Conservation (phyloP, 2,888 invertebrate species). For the Dione vanillae region DNA sequence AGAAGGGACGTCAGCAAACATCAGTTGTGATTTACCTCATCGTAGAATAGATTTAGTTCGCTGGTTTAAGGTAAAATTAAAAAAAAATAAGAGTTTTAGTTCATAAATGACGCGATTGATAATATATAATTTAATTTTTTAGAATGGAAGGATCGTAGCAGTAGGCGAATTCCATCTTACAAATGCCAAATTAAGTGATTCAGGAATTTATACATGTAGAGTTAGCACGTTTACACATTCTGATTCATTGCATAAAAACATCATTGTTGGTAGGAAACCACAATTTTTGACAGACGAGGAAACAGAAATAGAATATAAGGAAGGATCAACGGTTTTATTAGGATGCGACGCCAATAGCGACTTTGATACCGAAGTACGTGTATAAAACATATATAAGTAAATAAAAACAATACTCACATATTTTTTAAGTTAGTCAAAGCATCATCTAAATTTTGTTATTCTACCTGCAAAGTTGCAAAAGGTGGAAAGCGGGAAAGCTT, state of each 20-base stretch:
- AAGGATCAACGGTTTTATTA: conserved; percentile 47
- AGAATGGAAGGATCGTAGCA: conserved; percentile 52
- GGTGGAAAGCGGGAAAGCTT: too few relatives aligned
- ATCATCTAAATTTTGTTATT: too few relatives aligned
- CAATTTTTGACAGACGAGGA: conserved; percentile 51
- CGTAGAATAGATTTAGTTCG: conserved; percentile 51
- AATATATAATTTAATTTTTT: conserved; percentile 42
- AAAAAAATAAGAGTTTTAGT: neutral
- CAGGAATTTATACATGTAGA: conserved; percentile 63
- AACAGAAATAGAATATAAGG: conserved; percentile 49
- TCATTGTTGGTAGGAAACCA: conserved; percentile 59
- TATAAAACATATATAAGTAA: too few relatives aligned
- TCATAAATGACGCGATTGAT: neutral
- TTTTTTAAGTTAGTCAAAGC: too few relatives aligned
- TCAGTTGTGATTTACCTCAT: conserved; percentile 57
- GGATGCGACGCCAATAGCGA: conserved; percentile 56
- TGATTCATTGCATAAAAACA: conserved; percentile 47
- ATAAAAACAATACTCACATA: too few relatives aligned
- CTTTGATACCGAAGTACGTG: conserved; percentile 57
- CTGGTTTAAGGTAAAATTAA: conserved; percentile 62
- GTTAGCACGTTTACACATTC: conserved; percentile 54
- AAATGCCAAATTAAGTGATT: conserved; percentile 50
- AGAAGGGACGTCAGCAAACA: conserved; percentile 46
- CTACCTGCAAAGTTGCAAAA: too few relatives aligned
- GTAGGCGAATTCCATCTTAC: conserved; percentile 50